Base-by-base conservation (phyloP, 2,888 invertebrate genomes). In the Timandra comae region DNA sequence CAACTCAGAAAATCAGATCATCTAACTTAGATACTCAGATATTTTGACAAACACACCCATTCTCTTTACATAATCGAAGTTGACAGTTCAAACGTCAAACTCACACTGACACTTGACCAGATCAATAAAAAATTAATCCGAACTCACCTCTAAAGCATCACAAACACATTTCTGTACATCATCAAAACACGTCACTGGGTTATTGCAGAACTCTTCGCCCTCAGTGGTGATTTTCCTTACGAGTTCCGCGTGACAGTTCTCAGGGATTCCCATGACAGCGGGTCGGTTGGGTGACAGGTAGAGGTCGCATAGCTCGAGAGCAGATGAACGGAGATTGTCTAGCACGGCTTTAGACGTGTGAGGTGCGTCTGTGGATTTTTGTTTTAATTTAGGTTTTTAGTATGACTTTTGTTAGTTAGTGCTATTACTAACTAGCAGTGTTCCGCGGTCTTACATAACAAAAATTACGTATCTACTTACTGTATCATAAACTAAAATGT, bases 181-280 rank as follows among this genome's bases (percentile, higher is more conserved):
- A 63, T 97, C 96, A 70, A 97, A 97, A 88, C 96, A 94, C 2
- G 88, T 82, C 36, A 93, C 91, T 0, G 85, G 80, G 24, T 75
- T 82, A 22, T 57, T 71, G 0, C 74, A 65, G 29, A 85, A 85
- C 34, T 80, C 80, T 16, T 79, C 82, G 2, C 80, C 82, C 32
- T 84, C 82, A 0, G 72, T 80, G 1, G 80, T 84, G 33, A 85
- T 79, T 38, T 78, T 81, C 29, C 81, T 63, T 22, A 84, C 84
- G 0, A 84, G 46, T 7, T 81, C 82, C 1, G 75, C 53, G 39
- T 82, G 70, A 19, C 74, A 74, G 47, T 73, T 68, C 22, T 74
- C 78, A 0, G 80, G 73, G 2, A 76, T 45, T 1, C 84, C 85
- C 61, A 77, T 57, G 2, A 82, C 55, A 0, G 57, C 21, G 0